Evolutionary conservation across 2,888 invertebrate genomes (phyloP), one percentile per base, ranked within the genome.

Genomic region (Reticulitermes lucifugus): DNA sequence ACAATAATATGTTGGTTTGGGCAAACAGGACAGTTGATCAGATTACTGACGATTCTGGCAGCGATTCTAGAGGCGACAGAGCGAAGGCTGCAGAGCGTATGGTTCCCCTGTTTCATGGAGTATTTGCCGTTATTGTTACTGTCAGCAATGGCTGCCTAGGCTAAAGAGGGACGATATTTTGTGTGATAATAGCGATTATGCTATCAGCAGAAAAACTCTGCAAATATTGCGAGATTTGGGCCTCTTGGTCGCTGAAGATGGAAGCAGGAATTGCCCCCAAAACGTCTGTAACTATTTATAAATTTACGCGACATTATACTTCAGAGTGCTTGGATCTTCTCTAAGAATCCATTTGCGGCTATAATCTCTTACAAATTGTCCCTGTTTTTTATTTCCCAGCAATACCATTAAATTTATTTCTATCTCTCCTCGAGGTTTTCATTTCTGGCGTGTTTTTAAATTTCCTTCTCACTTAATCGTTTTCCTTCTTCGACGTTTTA

Each of bases 401-500:
- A 21, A 22, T 60, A n/a, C 60, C 6, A 22, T 18, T 21, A 12
- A 7, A 21, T 60, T 6, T 6, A n/a, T 60, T 18, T 60, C 60
- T 18, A 6, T 60, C 21, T 6, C 60, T 14, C 14, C 6, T 60
- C n/a, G 21, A 5, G 0, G 71, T 9, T 29, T 71, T 71, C 29
- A 4, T 29, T 73, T 73, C 29, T 73, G 73, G 12, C 25, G 41
- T 14, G 6, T 73, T 41, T 73, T 73, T 73, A 73, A 73, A 73
- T 41, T 73, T 35, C 73, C 41, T 41, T 73, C 41, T 73, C 18
- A 41, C 18, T 41, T 73, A 41, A 73, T 71, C 71, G n/a, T 35
- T n/a, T 29, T 73, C 41, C 21, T 73, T 73, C 41, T 73, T 73
- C n/a, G 9, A 65, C 60, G 65, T 65, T 65, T 41, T 73, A 73